Evolutionary conservation across 1,140 invertebrate genomes (phyloP).

Genomic region (Oscheius sp.): DNA sequence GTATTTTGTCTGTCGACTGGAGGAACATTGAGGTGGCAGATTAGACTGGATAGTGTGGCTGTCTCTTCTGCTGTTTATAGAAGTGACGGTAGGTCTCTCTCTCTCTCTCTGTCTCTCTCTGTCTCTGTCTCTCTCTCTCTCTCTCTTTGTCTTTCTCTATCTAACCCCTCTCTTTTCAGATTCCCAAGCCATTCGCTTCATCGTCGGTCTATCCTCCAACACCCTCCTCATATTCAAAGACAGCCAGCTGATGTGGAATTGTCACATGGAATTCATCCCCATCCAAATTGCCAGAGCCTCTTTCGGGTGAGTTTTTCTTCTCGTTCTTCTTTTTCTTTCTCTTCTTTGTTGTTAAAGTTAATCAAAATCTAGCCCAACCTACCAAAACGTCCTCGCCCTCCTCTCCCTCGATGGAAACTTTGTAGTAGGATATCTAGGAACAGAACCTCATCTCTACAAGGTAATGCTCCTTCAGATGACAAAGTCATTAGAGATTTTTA

Average conservation of each 20-base stretch:
- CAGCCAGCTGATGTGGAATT: conserved; percentile 20
- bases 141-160: neutral
- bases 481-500: neutral
- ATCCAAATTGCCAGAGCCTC: neutral
- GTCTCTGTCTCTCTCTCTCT: neutral
- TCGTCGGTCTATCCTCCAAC: conserved; percentile 3
- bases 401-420: neutral
- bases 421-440: conserved; percentile 21
- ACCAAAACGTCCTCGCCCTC: conserved; percentile 9
- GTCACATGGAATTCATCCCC: conserved; percentile 6
- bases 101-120: neutral
- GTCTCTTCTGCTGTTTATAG: conserved; percentile 6
- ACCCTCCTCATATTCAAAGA: conserved; percentile 17
- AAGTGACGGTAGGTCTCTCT: neutral
- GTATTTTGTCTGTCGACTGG: conserved; percentile 6
- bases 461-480: neutral
- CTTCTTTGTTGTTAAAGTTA: neutral
- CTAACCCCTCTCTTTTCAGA: neutral
- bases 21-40: conserved; percentile 8
- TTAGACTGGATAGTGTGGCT: conserved; percentile 16
- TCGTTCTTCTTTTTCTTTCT: no score
- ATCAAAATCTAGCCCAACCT: neutral
- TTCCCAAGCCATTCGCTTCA: conserved; percentile 3
- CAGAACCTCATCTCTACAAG: conserved; percentile 19
- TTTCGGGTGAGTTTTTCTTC: neutral